Conservation (phyloP, 2,888 invertebrate genomes). For the Dendrolimus pini region DNA sequence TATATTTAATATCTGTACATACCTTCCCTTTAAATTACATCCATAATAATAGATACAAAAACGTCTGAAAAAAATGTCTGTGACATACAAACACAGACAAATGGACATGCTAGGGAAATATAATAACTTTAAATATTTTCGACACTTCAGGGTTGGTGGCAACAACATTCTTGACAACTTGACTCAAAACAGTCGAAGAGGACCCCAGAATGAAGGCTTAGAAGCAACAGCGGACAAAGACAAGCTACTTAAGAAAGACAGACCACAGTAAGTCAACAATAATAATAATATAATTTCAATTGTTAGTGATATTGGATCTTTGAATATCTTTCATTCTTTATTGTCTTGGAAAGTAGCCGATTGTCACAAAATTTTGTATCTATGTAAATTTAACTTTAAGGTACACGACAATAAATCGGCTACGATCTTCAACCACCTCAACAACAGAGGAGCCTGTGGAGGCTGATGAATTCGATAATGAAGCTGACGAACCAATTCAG, state of each 20-base stretch:
- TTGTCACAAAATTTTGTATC: no score
- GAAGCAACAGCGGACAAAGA: constrained; percentile 47
- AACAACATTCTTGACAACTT: constrained; percentile 32
- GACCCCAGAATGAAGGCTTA: constrained; percentile 75
- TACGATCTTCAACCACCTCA: constrained; percentile 68
- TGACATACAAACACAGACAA: no score
- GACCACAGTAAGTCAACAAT: constrained; percentile 60
- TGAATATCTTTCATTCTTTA: no score
- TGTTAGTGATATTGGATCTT: no score
- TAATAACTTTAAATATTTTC: constrained; percentile 4
- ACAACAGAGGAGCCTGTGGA: constrained; percentile 36
- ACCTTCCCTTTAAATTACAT: no score
- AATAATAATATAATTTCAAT: no score
- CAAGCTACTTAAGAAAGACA: constrained; percentile 51
- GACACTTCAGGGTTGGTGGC: constrained; percentile 22
- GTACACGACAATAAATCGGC: constrained; percentile 78
- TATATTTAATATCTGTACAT: no score
- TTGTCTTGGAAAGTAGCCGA: no score
- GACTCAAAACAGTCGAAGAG: constrained; percentile 56
- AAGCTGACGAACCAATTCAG: constrained; percentile 34
- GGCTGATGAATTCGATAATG: constrained; percentile 31
- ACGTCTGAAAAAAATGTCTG: no score
- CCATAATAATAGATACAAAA: no score
- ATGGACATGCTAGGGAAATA: not conserved
- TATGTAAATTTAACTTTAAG: constrained; percentile 26